Base-by-base conservation (phyloP, 92 coral and sea anemone genomes). In the Phenganax marumi region DNA sequence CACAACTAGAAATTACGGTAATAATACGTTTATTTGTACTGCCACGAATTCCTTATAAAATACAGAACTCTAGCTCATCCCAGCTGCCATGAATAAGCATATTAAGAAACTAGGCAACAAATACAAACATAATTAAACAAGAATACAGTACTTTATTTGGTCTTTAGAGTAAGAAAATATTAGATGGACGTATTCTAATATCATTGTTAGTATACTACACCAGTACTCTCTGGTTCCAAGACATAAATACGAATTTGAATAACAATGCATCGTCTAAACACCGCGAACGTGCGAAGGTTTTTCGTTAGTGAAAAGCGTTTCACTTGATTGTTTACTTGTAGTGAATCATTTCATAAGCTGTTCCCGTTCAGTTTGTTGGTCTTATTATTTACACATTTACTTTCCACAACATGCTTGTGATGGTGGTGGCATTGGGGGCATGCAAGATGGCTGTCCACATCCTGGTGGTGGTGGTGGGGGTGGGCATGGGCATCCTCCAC, bases 381-480 rank as follows among this genome's bases (percentile, higher is more conserved):
- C n/a, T 12, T 54, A 19, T 78, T 62, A 78, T 78, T 78, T 62
- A 62, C 83, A 78, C 58, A 49, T 78, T 62, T 62, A 78, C 83
- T 78, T 78, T 63, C 83, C 83, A 50, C 83, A 78, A 48, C 83
- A 78, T 22, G 83, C 66, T 48, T 78, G 83, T 62, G 83, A 78
- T 43, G 83, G 91, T 57, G 51, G 91, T 86, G 26, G 91, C 79
- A 71, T 72, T 6, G 88, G 77, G 23, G 90, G 90, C 69, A 86
- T 74, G 53, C 86, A 76, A 22, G 87, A 81, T 47, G 85, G 78
- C 12, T 79, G 85, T 39, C 83, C 78, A 79, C 80, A 79, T 55
- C 80, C 79, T 70, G 80, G 71, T 56, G 90, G 90, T 47, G 88
- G 84, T 12, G 90, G 90, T 26, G 87, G 61, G 8, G 91, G 86